A percentile compares a stretch with the other conserved stretches of the same genome.
These are phyloP conservation scores for Zygothrica quintamaculata DNA, from an alignment of 2,888 invertebrate species.

Conservation along the genomic window DNA sequence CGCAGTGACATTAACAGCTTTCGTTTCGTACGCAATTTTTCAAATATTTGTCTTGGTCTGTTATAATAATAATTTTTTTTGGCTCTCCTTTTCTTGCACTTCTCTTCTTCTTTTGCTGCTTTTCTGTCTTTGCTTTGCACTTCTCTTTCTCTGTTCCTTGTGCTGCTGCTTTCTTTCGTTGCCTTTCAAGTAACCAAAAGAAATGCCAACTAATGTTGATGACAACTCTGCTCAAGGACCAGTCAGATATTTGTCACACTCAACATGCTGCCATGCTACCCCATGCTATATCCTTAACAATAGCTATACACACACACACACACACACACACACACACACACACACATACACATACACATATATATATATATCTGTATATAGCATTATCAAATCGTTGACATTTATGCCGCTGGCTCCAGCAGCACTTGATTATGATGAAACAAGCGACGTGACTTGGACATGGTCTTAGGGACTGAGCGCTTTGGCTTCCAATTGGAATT, in stretches of 20 bases:
- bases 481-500: too few species aligned
- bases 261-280: too few species aligned
- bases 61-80: too few species aligned
- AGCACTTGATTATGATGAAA: conserved; percentile 72
- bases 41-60: conserved; percentile 70
- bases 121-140: conserved; percentile 2
- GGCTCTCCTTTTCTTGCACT: conserved; percentile 3
- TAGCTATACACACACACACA: too few species aligned
- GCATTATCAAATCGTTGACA: conserved; percentile 79
- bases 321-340: too few species aligned
- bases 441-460: conserved; percentile 63
- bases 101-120: conserved; percentile 18
- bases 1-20: conserved; percentile 63
- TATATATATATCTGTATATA: too few species aligned
- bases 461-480: too few species aligned
- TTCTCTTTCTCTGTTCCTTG: conserved; percentile 21
- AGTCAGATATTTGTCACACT: conserved; percentile 67
- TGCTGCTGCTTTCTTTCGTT: conserved; percentile 16
- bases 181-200: conserved; percentile 51
- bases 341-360: too few species aligned
- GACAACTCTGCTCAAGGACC: conserved; percentile 52
- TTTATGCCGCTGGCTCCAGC: conserved; percentile 70
- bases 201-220: conserved; percentile 68
- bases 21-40: conserved; percentile 68
- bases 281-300: background rate